Evolutionary conservation across 1,140 invertebrate genomes (phyloP).

Genomic region (Apolygus lucorum): DNA sequence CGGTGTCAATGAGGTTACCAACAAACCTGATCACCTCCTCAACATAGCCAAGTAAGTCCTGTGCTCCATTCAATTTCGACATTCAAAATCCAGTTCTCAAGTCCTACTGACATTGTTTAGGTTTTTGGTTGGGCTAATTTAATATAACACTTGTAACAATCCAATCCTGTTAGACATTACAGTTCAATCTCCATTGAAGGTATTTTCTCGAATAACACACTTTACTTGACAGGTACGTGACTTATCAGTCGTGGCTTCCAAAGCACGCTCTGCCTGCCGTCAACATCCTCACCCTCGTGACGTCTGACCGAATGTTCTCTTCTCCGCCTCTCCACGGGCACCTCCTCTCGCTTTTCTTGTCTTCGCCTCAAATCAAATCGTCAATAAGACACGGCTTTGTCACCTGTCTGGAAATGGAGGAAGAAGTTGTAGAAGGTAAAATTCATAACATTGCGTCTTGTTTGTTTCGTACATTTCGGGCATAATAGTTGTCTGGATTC

Average conservation of each 20-base stretch:
- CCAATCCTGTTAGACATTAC: background rate
- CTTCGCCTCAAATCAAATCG: constrained; percentile 44
- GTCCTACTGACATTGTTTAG: background rate
- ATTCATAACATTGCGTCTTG: constrained; percentile 19
- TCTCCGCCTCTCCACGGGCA: constrained; percentile 58
- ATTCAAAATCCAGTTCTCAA: too few species aligned
- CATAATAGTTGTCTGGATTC: too few species aligned
- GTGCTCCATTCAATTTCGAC: too few species aligned
- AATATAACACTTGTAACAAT: background rate
- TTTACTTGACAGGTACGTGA: constrained; percentile 49
- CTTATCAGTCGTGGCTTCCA: constrained; percentile 58
- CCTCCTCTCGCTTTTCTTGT: constrained; percentile 60
- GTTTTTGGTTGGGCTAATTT: too few species aligned
- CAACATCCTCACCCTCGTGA: constrained; percentile 57
- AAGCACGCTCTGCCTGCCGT: constrained; percentile 60
- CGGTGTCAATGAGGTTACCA: constrained; percentile 66
- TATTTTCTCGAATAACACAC: too few species aligned
- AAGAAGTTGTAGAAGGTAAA: constrained; percentile 36
- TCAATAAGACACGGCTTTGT: constrained; percentile 74
- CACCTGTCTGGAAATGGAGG: constrained; percentile 71
- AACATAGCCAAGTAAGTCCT: constrained; percentile 63
- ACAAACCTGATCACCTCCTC: constrained; percentile 67
- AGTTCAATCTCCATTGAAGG: too few species aligned
- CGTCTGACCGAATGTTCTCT: constrained; percentile 35
- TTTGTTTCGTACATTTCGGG: too few species aligned